phyloP scores from a whole-genome alignment of 1,140 invertebrate species.

The Streblospio benedicti region DNA sequence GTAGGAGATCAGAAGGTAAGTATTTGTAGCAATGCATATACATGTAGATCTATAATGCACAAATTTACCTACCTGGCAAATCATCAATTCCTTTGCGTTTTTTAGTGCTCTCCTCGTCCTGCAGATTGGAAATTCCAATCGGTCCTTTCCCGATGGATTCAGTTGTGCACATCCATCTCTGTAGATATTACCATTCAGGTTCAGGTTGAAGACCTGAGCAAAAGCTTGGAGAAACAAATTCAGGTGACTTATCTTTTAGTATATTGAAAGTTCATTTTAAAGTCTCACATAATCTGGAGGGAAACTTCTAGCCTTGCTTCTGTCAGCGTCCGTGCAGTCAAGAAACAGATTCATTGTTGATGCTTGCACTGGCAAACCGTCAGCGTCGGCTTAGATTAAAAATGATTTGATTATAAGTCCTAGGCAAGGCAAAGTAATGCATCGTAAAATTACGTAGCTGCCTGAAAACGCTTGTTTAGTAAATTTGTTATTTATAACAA shows the following conservation, averaged over 20 bases:
- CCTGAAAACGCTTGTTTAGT: no score
- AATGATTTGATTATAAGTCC: neutral
- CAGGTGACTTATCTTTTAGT: conserved; percentile 48
- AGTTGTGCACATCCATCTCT: conserved; percentile 60
- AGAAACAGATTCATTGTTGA: neutral
- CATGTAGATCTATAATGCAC: neutral
- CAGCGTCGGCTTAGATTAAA: neutral
- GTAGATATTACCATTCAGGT: conserved; percentile 60
- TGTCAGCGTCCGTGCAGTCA: neutral
- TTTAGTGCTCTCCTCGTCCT: conserved; percentile 32
- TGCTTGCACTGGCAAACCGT: neutral
- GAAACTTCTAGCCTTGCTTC: neutral
- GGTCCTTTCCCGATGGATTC: conserved; percentile 52
- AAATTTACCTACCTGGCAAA: neutral
- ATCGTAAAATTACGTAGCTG: no score
- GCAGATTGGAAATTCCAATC: conserved; percentile 41
- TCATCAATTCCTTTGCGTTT: conserved; percentile 4
- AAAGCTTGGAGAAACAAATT: conserved; percentile 58
- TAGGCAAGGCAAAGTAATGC: no score
- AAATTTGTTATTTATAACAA: no score
- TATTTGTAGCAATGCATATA: neutral
- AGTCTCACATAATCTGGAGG: no score
- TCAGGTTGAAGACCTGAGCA: conserved; percentile 50
- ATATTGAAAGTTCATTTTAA: no score
- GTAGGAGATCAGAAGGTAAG: conserved; percentile 31